These are phyloP conservation scores for Drosophila austrosaltans DNA, from an alignment of 2,888 invertebrate species.

Conservation along the genomic window DNA sequence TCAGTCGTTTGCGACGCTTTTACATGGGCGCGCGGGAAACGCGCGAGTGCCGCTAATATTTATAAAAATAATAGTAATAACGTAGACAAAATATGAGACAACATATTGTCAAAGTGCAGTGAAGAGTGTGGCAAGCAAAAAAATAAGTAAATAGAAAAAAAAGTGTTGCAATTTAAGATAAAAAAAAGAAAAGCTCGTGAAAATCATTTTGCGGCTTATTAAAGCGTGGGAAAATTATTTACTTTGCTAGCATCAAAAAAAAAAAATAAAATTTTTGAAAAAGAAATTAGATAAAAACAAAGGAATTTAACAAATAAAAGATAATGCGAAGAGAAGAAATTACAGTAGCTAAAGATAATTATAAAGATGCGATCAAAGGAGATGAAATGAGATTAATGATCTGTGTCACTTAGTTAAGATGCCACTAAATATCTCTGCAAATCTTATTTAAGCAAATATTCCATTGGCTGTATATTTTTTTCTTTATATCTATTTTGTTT, in stretches of 20 bases:
- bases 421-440: slow-evolving; percentile 41
- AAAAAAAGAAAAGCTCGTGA: slow-evolving; percentile 54
- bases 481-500: slow-evolving; percentile 49
- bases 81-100: slow-evolving; percentile 55
- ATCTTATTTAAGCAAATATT: slow-evolving; percentile 29
- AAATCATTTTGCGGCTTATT: slow-evolving; percentile 48
- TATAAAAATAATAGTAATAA: slow-evolving; percentile 26
- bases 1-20: slow-evolving; percentile 70
- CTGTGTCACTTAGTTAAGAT: slow-evolving; percentile 51
- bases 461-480: slow-evolving; percentile 29
- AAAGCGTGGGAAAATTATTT: slow-evolving; percentile 73
- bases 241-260: slow-evolving; percentile 36
- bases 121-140: slow-evolving; percentile 43
- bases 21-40: slow-evolving; percentile 43
- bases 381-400: slow-evolving; percentile 46
- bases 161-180: slow-evolving; percentile 40
- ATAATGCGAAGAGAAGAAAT: neutral
- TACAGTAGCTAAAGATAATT: neutral
- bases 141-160: slow-evolving; percentile 28
- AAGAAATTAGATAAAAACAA: slow-evolving; percentile 23
- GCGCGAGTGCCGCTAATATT: slow-evolving; percentile 38
- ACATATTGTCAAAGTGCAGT: slow-evolving; percentile 43
- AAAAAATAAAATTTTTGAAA: neutral
- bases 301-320: slow-evolving; percentile 26
- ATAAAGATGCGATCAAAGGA: neutral